Evolutionary conservation across 2,113 vertebrate genomes (phyloP), one percentile per base, ranked within the genome.

Genomic region (Microtus oregoni): DNA sequence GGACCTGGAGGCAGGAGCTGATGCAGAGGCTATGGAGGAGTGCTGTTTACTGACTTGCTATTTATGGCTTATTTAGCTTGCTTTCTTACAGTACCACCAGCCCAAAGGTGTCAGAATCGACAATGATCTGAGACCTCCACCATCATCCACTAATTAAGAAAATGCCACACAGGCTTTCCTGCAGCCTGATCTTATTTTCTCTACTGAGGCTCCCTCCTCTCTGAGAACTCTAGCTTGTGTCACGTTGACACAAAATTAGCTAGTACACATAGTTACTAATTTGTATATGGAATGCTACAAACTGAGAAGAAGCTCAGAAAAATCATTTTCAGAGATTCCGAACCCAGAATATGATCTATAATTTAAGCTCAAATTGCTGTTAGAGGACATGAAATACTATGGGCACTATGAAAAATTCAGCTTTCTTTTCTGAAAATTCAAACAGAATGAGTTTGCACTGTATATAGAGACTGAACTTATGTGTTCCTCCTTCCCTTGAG

Each of bases 401-500:
- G 24, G 35, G 55, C n/a, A 44, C 26, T 65, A 55, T 70, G 67
- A 82, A 75, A 55, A 24, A 22, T 92, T 26, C 35, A 41, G 5
- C 19, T 91, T 96, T 20, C 6, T 86, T 24, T 70, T 77, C 13
- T 55, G 86, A 68, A 13, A 41, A 52, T 58, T 76, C 20, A 68
- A 30, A 10, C 11, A 91, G 38, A 72, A 61, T 8, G 0, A 76
- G 55, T 93, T 94, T 77, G 76, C 12, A 14, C 11, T 88, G 0
- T 68, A 9, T 65, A 7, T 68, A 8, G 78, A 70, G n/a, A 86
- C 5, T 83, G 65, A 78, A 68, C 61, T 63, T 86, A 87, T 10
- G 32, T 67, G 44, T 75, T 94, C 50, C 52, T 38, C 44, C 89
- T 87, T 92, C 94, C 24, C 58, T 89, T 87, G 26, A 95, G n/a